phyloP scores from a whole-genome alignment of 2,113 vertebrate species.

The Neolamprologus modestus region DNA sequence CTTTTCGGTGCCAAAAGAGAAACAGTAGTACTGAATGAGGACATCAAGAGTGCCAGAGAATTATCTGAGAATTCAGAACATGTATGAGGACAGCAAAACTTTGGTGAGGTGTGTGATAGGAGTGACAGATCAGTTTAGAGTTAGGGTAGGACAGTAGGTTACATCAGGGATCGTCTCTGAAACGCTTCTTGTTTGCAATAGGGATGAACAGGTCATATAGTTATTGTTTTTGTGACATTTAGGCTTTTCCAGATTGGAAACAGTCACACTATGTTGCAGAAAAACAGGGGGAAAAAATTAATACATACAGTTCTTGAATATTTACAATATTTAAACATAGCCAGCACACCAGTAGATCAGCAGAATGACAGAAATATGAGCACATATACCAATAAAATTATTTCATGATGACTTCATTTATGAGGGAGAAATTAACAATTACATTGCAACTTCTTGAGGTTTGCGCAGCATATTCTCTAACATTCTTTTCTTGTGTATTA shows the following conservation, averaged over 20 bases:
- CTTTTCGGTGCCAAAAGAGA: not conserved
- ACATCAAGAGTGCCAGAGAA: not conserved
- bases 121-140: not conserved
- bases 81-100: not conserved
- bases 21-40: not conserved
- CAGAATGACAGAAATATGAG: not conserved
- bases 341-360: not conserved
- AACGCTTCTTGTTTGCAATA: not conserved
- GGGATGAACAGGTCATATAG: not conserved
- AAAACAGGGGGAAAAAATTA: fast-evolving
- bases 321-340: not conserved
- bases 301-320: not conserved
- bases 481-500: not conserved
- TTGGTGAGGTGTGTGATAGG: not conserved
- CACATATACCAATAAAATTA: not conserved
- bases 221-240: not conserved
- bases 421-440: not conserved
- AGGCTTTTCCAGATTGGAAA: not conserved
- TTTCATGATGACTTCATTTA: not conserved
- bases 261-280: not conserved
- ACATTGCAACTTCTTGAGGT: not conserved
- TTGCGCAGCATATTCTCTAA: not conserved
- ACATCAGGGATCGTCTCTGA: not conserved
- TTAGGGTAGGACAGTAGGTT: not conserved
- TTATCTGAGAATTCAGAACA: not conserved